phyloP scores from a whole-genome alignment of 1,140 invertebrate genomes.

The Frieseomelitta varia region DNA sequence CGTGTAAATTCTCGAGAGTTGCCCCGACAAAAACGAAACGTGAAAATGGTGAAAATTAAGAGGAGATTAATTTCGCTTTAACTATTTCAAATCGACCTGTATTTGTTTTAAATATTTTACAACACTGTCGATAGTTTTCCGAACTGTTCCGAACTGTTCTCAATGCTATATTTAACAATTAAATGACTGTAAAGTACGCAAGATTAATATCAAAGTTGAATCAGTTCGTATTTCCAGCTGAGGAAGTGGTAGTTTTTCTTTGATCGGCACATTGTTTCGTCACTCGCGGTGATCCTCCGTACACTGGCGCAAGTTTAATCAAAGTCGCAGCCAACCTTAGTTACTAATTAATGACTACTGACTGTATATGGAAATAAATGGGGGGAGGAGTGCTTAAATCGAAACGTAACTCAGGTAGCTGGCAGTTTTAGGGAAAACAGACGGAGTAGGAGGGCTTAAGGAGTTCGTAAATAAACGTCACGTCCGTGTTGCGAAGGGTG shows the following conservation, averaged over 20 bases:
- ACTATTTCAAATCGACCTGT: no score
- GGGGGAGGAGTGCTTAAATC: conserved; percentile 31
- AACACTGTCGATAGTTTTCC: no score
- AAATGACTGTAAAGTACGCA: no score
- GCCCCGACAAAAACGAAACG: neutral
- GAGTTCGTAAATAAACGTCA: conserved; percentile 48
- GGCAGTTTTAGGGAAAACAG: no score
- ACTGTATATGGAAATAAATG: conserved; percentile 10
- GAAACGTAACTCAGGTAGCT: conserved; percentile 10
- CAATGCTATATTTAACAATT: no score
- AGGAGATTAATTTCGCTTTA: no score
- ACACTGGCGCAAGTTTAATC: neutral
- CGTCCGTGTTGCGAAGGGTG: conserved; percentile 12
- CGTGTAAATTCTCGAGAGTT: neutral
- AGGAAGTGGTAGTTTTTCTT: rapidly evolving
- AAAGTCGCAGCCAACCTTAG: neutral
- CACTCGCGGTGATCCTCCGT: neutral
- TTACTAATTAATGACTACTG: conserved; percentile 43
- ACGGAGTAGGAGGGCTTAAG: conserved; percentile 17
- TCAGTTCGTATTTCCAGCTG: neutral
- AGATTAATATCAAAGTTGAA: neutral
- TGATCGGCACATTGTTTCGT: neutral
- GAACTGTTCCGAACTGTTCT: no score
- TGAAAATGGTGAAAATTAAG: no score
- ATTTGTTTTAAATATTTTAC: no score